Conservation (phyloP, 2,888 invertebrate species). For the Eurytoma californica region DNA sequence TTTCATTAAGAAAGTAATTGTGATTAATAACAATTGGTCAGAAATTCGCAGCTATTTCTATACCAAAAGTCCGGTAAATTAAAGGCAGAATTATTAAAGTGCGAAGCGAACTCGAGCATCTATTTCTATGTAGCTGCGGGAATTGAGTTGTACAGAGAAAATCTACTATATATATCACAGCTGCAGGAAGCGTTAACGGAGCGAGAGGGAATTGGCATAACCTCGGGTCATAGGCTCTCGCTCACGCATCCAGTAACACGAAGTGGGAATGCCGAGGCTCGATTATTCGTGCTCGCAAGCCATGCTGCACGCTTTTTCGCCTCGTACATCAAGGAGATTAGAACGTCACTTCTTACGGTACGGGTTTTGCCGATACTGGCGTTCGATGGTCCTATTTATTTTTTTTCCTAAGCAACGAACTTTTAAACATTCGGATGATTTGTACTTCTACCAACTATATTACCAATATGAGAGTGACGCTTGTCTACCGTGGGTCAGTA, state of each 20-base stretch:
- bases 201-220: constrained; percentile 12
- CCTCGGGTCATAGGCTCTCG: constrained; percentile 22
- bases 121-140: not conserved
- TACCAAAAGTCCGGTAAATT: too few relatives aligned
- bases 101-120: too few relatives aligned
- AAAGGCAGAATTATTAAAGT: too few relatives aligned
- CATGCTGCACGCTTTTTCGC: constrained; percentile 31
- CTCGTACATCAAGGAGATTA: constrained; percentile 42
- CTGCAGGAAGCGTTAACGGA: constrained; percentile 4
- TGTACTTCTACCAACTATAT: too few relatives aligned
- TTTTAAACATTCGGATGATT: not conserved
- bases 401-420: not conserved
- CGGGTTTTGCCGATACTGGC: constrained; percentile 18
- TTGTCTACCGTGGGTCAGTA: too few relatives aligned
- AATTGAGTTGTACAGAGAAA: not conserved
- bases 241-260: not conserved
- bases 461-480: too few relatives aligned
- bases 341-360: constrained; percentile 30
- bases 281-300: constrained; percentile 18
- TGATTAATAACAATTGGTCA: too few relatives aligned
- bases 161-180: not conserved
- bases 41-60: too few relatives aligned
- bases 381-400: not conserved
- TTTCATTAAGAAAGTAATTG: too few relatives aligned
- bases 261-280: constrained; percentile 14